These are phyloP conservation scores for Poicephalus gulielmi DNA, from an alignment of 2,113 vertebrate species.

Conservation along the genomic window DNA sequence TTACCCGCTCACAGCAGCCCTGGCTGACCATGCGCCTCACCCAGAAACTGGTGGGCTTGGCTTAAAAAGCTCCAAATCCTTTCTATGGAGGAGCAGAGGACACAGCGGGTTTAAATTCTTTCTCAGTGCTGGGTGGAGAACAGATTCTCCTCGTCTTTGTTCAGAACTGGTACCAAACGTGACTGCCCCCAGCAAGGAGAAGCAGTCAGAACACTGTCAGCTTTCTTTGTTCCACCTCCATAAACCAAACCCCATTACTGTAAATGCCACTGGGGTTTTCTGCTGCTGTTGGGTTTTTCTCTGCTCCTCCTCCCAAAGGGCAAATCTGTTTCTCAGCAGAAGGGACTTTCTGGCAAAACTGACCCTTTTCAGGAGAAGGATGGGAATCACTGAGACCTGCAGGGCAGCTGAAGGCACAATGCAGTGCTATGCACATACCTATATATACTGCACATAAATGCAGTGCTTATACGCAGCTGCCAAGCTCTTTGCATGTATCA, in stretches of 20 bases:
- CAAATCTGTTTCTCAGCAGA: neutral
- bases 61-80: neutral
- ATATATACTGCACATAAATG: no score
- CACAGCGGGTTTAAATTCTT: neutral
- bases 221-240: neutral
- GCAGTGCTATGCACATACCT: neutral
- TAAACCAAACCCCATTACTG: neutral
- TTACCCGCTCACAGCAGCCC: neutral
- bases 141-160: neutral
- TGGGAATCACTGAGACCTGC: accelerated
- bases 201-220: neutral
- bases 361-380: neutral
- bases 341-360: neutral
- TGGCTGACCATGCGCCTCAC: no score
- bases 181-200: neutral
- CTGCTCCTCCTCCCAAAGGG: neutral
- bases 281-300: neutral
- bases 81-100: neutral
- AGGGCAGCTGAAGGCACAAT: neutral
- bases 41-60: neutral
- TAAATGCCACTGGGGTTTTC: neutral
- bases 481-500: neutral
- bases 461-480: neutral
- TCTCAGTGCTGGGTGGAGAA: accelerated
- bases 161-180: neutral